These are phyloP conservation scores for Pyrrhosoma nymphula DNA, from an alignment of 2,888 invertebrate species.

Conservation along the genomic window DNA sequence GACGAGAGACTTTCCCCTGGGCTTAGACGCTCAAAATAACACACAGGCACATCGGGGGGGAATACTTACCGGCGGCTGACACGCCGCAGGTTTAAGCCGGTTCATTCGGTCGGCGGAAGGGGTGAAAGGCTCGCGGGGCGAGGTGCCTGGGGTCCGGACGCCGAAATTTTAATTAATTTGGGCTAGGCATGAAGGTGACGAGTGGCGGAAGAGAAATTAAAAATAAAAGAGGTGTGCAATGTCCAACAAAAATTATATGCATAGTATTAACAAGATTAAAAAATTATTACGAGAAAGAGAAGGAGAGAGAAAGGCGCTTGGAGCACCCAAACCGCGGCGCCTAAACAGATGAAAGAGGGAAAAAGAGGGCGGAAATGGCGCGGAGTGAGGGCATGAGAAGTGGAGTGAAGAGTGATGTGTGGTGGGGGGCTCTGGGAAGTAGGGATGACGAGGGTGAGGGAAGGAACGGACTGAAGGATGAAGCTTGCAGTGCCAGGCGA, in stretches of 20 bases:
- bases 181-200: not conserved
- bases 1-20: no score
- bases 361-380: not conserved
- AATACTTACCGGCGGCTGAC: no score
- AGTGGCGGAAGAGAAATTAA: not conserved
- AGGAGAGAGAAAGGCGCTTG: not conserved
- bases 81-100: no score
- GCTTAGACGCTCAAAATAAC: no score
- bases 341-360: not conserved
- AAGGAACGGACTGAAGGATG: not conserved
- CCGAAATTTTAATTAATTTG: slow-evolving; percentile 13
- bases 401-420: not conserved
- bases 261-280: not conserved
- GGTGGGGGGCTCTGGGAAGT: not conserved
- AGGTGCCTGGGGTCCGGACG: not conserved
- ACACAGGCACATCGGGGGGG: no score
- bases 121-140: not conserved
- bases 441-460: not conserved
- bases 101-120: not conserved
- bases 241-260: not conserved
- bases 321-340: not conserved
- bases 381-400: not conserved
- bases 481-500: not conserved
- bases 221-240: not conserved
- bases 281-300: not conserved